Conservation (phyloP, 2,888 invertebrate genomes). For the Stegophylla sp. region DNA sequence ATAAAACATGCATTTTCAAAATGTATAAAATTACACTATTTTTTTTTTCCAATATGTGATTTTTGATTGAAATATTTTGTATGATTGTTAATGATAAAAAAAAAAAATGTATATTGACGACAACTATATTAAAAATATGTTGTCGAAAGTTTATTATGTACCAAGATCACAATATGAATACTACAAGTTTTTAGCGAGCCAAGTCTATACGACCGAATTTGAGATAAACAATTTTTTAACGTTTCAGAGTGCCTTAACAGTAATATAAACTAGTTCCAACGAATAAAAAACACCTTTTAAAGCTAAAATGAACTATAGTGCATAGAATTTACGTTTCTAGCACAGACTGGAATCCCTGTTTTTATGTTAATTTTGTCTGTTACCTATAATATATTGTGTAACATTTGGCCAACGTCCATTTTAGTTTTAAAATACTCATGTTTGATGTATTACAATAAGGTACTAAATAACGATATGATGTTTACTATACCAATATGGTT, state of each 20-base stretch:
- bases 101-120: background rate
- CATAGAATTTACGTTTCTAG: slow-evolving; percentile 40
- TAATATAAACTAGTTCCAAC: slow-evolving; percentile 26
- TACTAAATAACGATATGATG: slow-evolving; percentile 27
- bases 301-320: slow-evolving; percentile 31
- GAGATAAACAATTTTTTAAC: slow-evolving; percentile 35
- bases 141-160: background rate
- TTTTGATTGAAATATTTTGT: slow-evolving; percentile 24
- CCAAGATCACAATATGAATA: background rate
- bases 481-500: slow-evolving; percentile 47
- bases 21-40: slow-evolving; percentile 26
- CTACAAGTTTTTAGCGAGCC: slow-evolving; percentile 28
- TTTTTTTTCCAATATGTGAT: slow-evolving; percentile 16
- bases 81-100: slow-evolving; percentile 5
- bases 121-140: background rate
- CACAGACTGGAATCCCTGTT: slow-evolving; percentile 44
- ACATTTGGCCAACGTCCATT: slow-evolving; percentile 50
- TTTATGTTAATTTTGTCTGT: slow-evolving; percentile 33
- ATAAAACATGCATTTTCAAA: slow-evolving; percentile 13
- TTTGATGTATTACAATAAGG: slow-evolving; percentile 32
- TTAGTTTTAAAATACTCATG: slow-evolving; percentile 42
- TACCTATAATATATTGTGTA: slow-evolving; percentile 27
- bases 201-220: slow-evolving; percentile 48
- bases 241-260: slow-evolving; percentile 56
- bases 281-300: slow-evolving; percentile 15